Evolutionary conservation across 2,888 invertebrate species (phyloP).

Genomic region (Lysandra coridon): DNA sequence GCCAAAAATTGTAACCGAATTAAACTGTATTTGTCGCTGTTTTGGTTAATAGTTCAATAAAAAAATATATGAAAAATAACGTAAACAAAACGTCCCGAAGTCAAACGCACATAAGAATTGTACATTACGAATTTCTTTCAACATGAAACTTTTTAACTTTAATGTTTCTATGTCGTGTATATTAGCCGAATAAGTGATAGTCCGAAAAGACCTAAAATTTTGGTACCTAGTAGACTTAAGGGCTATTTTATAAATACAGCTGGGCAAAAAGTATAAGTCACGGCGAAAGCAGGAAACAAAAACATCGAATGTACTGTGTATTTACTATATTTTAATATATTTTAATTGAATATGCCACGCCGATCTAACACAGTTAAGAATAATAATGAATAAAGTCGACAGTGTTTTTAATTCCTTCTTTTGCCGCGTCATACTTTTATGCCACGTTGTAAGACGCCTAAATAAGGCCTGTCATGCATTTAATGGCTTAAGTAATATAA

Average conservation of each 20-base stretch:
- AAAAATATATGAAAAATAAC: neutral
- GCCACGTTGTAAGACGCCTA: conserved; percentile 12
- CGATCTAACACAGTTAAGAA: neutral
- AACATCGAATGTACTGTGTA: neutral
- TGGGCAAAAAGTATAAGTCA: neutral
- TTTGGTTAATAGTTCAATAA: neutral
- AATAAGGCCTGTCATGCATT: conserved; percentile 23
- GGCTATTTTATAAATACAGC: conserved; percentile 15
- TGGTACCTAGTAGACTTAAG: conserved; percentile 26
- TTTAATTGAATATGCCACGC: too few relatives aligned
- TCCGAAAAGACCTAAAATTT: conserved; percentile 30
- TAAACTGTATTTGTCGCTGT: neutral
- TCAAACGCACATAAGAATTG: conserved; percentile 13
- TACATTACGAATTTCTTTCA: conserved; percentile 20
- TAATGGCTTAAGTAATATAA: conserved; percentile 25
- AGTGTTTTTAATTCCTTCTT: neutral
- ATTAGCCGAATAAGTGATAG: conserved; percentile 30
- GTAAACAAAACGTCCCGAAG: neutral
- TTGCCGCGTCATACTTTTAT: neutral
- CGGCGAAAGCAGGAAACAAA: neutral
- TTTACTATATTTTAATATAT: too few relatives aligned
- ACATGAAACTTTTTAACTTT: conserved; percentile 13
- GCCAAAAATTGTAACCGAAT: neutral
- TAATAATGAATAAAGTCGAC: neutral
- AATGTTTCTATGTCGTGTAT: conserved; percentile 23